Evolutionary conservation across 2,888 invertebrate genomes (phyloP).

Genomic region (Nysson spinosus): DNA sequence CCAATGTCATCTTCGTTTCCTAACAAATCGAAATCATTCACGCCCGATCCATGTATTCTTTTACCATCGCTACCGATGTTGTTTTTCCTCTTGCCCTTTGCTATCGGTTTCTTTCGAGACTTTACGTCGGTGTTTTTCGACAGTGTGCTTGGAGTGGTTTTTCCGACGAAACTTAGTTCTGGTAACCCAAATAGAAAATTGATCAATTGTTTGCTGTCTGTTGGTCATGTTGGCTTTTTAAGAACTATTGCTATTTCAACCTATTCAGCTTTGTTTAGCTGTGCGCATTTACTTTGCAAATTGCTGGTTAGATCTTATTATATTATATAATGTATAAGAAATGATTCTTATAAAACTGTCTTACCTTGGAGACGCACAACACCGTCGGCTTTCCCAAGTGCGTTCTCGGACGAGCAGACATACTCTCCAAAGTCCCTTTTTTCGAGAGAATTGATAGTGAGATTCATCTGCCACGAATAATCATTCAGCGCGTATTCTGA

Average conservation of each 20-base stretch:
- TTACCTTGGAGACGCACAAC: conserved; percentile 89
- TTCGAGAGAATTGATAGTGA: conserved; percentile 86
- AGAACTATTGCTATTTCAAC: too few relatives aligned
- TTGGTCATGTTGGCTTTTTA: too few relatives aligned
- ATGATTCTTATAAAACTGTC: conserved; percentile 1
- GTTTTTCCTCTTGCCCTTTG: conserved; percentile 62
- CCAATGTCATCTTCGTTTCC: conserved; percentile 64
- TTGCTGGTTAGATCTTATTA: too few relatives aligned
- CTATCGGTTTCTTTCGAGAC: conserved; percentile 59
- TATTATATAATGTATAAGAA: conserved; percentile 3
- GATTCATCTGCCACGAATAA: conserved; percentile 89
- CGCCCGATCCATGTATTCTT: conserved; percentile 6
- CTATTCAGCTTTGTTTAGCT: too few relatives aligned
- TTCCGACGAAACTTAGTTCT: conserved; percentile 61
- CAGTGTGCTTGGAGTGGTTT: conserved; percentile 66
- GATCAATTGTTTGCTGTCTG: too few relatives aligned
- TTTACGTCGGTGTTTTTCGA: conserved; percentile 62
- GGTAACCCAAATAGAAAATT: neutral
- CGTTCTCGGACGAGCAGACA: conserved; percentile 90
- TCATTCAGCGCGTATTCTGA: conserved; percentile 86
- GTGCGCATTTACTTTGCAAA: too few relatives aligned
- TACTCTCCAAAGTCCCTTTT: conserved; percentile 89
- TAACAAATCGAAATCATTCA: conserved; percentile 35
- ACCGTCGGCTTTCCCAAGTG: conserved; percentile 89
- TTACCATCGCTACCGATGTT: conserved; percentile 44